A percentile compares a stretch with the other conserved stretches of the same genome.
Conservation (phyloP, 2,113 vertebrate species). For the Upupa epops region DNA sequence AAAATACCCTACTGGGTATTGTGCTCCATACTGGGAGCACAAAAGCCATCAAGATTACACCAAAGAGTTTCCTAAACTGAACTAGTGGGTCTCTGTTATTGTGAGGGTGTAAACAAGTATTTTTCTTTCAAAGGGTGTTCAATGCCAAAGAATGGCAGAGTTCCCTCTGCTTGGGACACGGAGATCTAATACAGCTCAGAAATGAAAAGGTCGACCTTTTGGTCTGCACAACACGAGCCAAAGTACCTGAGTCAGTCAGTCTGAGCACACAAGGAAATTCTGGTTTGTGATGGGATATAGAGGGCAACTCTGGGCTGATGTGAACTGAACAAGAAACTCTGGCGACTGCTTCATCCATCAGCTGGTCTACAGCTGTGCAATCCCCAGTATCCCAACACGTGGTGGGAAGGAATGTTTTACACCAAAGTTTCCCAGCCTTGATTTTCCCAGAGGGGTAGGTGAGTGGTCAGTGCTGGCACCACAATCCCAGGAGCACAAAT, state of each 20-base stretch:
- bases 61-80: neutral
- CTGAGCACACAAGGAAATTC: neutral
- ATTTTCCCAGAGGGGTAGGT: neutral
- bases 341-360: neutral
- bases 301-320: neutral
- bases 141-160: neutral
- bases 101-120: neutral
- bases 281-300: neutral
- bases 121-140: neutral
- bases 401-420: neutral
- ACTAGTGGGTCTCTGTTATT: neutral
- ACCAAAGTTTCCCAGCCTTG: neutral
- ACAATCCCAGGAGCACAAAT: neutral
- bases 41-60: neutral
- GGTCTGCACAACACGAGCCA: neutral
- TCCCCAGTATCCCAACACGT: fast-evolving
- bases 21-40: neutral
- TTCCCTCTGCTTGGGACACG: neutral
- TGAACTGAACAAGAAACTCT: neutral
- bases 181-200: neutral
- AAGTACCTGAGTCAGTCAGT: neutral
- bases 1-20: neutral
- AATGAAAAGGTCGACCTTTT: neutral
- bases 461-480: neutral
- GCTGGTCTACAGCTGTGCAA: neutral